Percentiles rank a stretch among this genome's conserved stretches.
phyloP scores from a whole-genome alignment of 1,140 invertebrate genomes.

The Augochlora pura region DNA sequence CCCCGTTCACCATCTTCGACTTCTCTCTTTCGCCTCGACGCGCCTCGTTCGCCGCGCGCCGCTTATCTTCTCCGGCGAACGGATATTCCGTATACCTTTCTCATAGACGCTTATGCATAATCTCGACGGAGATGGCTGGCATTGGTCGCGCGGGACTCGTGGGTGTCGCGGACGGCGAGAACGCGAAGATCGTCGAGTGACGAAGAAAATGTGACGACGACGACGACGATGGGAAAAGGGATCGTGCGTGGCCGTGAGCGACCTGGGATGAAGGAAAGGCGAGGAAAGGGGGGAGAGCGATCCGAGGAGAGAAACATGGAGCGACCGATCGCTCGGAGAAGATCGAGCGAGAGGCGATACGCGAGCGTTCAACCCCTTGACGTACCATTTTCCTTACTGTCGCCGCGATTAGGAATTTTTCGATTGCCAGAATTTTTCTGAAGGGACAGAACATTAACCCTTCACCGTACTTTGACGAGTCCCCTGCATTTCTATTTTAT shows the following conservation, averaged over 20 bases:
- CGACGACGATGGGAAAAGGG: conserved; percentile 28
- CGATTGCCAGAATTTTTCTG: too few species aligned
- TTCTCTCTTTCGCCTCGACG: conserved; percentile 31
- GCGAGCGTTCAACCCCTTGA: conserved; percentile 66
- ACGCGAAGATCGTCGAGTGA: too few species aligned
- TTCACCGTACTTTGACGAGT: too few species aligned
- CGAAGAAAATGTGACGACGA: conserved; percentile 32
- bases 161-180: conserved; percentile 25
- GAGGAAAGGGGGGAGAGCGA: neutral
- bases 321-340: conserved; percentile 15
- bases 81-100: conserved; percentile 41
- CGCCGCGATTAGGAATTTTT: too few species aligned
- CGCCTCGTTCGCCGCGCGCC: conserved; percentile 7
- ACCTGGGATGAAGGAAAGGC: too few species aligned
- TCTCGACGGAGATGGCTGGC: conserved; percentile 18
- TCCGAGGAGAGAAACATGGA: neutral
- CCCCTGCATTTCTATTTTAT: too few species aligned
- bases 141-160: conserved; percentile 16
- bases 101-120: conserved; percentile 45
- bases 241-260: conserved; percentile 8
- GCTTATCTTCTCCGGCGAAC: conserved; percentile 44
- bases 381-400: too few species aligned
- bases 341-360: conserved; percentile 57
- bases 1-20: conserved; percentile 12
- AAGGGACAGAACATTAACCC: too few species aligned